Base-by-base conservation (phyloP, 2,797 vertebrate genomes). In the Anguilla marmorata region DNA sequence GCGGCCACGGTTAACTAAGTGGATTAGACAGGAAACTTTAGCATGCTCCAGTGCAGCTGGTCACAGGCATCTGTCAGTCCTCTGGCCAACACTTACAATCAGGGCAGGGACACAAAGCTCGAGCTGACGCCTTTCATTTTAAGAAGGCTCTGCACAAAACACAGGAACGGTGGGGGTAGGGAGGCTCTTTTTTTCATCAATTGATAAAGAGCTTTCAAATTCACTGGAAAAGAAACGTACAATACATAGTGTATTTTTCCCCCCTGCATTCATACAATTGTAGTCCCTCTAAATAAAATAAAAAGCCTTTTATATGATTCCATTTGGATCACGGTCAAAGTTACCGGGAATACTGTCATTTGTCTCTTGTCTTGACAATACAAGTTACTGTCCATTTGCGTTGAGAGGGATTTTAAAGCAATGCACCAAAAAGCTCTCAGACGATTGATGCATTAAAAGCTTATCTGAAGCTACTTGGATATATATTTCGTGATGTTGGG, bases 61-160 rank as follows among this genome's bases (percentile, higher is more conserved):
- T 93, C 90, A 93, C 94, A 92, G 95, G 93, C 95, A 96, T 95
- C 96, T 96, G 96, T 96, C 96, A 96, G 94, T 96, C 94, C 93
- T 93, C 92, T 94, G 94, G 93, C 93, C 90, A 94, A 93, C 92
- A 93, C 93, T 94, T 94, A 91, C 93, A 92, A 94, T 94, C 94
- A 93, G 76, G 93, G 93, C 94, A 92, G 92, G 92, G 91, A 92
- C 92, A 93, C 94, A 96, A 94, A 93, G 93, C 93, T 91, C 93
- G 95, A 93, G 93, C 94, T 95, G 95, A 95, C 96, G 95, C 95
- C 95, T 95, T 96, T 96, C 94, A 94, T 94, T 95, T 95, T 92
- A 94, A 93, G 94, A 89, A 93, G 92, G 92, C 93, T 95, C 94
- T 94, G 14, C 63, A 52, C 66, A 86, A 86, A 54, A 82, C 79